phyloP scores from a whole-genome alignment of 2,888 invertebrate genomes.

The Andrena bucephala region DNA sequence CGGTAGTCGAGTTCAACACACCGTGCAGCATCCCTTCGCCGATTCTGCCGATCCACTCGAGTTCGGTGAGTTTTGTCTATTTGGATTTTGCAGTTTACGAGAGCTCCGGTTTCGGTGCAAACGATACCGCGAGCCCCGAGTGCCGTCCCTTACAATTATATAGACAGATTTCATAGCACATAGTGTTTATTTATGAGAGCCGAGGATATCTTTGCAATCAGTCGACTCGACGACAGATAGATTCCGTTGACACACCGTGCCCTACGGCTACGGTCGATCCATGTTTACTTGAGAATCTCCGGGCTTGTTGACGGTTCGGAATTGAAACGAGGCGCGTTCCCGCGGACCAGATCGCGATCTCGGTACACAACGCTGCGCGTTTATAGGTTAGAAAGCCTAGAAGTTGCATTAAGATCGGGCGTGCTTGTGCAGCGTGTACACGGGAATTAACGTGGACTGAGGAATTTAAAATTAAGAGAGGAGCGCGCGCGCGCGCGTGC shows the following conservation, averaged over 20 bases:
- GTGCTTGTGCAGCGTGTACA: too few relatives aligned
- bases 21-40: constrained; percentile 31
- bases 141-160: not conserved
- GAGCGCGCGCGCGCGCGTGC: too few relatives aligned
- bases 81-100: too few relatives aligned
- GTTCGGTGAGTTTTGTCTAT: not conserved
- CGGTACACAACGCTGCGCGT: not conserved
- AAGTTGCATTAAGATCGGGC: not conserved
- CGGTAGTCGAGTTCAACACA: constrained; percentile 20
- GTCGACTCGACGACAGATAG: not conserved
- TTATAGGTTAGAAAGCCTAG: not conserved
- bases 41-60: not conserved
- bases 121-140: not conserved
- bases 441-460: not conserved
- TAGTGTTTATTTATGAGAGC: too few relatives aligned
- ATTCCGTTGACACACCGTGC: too few relatives aligned
- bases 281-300: too few relatives aligned
- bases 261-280: too few relatives aligned
- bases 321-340: not conserved
- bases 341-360: too few relatives aligned
- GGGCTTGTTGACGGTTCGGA: not conserved
- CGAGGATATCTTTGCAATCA: too few relatives aligned
- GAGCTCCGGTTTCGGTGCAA: too few relatives aligned
- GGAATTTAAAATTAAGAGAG: constrained; percentile 1
- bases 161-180: too few relatives aligned